Percentiles rank a stretch among this genome's conserved stretches.
phyloP scores from a whole-genome alignment of 2,888 invertebrate species.

The Linnaemya vulpina region DNA sequence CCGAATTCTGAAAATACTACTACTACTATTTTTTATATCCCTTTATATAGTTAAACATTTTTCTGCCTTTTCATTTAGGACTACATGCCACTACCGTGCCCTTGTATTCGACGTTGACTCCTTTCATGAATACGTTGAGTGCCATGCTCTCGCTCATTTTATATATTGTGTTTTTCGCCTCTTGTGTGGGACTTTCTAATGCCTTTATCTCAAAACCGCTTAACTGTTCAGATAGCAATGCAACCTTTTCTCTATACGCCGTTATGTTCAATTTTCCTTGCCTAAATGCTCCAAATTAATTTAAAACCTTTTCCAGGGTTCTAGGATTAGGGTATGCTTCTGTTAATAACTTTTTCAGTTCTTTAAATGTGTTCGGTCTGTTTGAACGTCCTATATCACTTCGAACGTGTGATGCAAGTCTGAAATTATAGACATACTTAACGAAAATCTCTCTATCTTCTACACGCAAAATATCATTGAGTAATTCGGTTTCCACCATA shows the following conservation, averaged over 20 bases:
- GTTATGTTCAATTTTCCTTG: not conserved
- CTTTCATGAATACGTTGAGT: constrained; percentile 14
- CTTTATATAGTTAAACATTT: not conserved
- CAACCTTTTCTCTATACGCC: no score
- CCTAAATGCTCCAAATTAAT: not conserved
- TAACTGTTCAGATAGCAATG: no score
- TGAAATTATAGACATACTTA: constrained; percentile 31
- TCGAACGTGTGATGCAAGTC: not conserved
- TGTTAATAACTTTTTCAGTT: no score
- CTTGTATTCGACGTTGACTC: not conserved
- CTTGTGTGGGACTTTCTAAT: constrained; percentile 8
- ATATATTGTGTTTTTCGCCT: constrained; percentile 1
- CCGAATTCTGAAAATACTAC: not conserved
- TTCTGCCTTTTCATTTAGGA: not conserved
- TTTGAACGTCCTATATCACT: not conserved
- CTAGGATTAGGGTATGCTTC: no score
- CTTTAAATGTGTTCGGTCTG: not conserved
- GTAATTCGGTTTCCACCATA: not conserved
- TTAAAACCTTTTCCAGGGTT: constrained; percentile 14
- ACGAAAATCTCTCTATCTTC: constrained; percentile 11
- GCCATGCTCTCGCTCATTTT: constrained; percentile 21
- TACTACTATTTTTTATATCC: not conserved
- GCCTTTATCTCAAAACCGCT: not conserved
- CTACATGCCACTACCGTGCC: not conserved
- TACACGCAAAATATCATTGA: not conserved